Conservation (phyloP, 2,888 invertebrate genomes). For the Eremobia ochroleuca region DNA sequence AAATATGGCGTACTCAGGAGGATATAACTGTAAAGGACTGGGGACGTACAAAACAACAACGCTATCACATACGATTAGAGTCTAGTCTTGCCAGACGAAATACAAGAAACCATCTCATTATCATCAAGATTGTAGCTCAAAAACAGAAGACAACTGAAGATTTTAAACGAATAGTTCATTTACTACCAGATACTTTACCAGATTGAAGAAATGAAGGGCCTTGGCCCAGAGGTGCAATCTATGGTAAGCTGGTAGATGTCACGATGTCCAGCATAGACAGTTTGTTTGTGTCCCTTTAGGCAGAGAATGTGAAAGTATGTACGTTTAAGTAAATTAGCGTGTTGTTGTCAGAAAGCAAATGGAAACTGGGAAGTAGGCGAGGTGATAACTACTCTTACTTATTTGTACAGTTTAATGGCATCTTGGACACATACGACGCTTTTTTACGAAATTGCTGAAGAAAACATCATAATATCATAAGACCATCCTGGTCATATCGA, state of each 20-base stretch:
- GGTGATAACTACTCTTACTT: constrained; percentile 43
- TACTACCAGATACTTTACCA: background rate
- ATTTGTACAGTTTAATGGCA: constrained; percentile 14
- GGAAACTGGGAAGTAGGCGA: constrained; percentile 33
- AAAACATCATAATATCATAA: background rate
- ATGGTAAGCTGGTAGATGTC: background rate
- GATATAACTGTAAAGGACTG: background rate
- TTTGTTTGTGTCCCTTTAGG: constrained; percentile 45
- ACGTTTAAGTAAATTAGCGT: constrained; percentile 46
- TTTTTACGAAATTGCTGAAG: background rate
- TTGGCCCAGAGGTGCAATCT: background rate
- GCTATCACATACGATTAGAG: background rate
- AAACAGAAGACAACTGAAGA: background rate
- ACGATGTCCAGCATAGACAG: background rate
- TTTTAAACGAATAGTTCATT: background rate
- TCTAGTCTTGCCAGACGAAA: no score
- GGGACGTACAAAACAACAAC: background rate
- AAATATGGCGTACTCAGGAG: no score
- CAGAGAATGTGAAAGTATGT: constrained; percentile 52
- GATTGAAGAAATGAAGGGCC: background rate
- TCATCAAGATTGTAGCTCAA: background rate
- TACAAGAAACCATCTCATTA: background rate
- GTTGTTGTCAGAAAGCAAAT: constrained; percentile 50
- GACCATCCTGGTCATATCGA: background rate
- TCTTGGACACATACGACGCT: background rate